These are phyloP conservation scores for Dysmachus trigonus DNA, from an alignment of 2,888 invertebrate genomes.

Conservation along the genomic window DNA sequence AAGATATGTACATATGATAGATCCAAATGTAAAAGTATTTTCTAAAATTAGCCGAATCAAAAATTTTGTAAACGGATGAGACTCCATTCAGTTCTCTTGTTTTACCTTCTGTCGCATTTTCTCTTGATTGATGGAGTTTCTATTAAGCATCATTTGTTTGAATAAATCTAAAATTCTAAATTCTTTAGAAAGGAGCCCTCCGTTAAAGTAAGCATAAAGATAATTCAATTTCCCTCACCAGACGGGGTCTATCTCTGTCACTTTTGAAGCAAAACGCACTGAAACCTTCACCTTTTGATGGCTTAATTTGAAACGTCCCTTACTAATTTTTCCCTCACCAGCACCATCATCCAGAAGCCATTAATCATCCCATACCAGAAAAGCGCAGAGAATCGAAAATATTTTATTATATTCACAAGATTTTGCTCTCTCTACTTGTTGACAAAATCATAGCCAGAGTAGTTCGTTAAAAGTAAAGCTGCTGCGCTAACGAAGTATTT, in stretches of 20 bases:
- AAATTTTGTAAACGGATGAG: background rate
- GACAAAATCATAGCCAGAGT: background rate
- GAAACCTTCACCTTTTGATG: background rate
- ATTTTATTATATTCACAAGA: background rate
- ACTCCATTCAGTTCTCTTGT: background rate
- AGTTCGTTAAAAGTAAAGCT: background rate
- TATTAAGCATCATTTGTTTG: background rate
- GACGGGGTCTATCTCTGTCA: background rate
- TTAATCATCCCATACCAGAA: background rate
- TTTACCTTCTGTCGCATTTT: background rate
- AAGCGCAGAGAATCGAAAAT: background rate
- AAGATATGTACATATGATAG: too few species aligned
- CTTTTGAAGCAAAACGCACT: background rate
- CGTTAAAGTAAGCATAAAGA: background rate
- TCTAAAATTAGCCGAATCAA: background rate
- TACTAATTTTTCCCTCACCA: background rate
- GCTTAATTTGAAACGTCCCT: background rate
- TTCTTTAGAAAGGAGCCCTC: background rate
- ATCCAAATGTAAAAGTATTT: background rate
- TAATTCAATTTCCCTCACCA: background rate
- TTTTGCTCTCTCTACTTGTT: background rate
- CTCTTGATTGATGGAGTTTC: background rate
- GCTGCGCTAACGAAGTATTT: background rate
- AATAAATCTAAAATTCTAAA: background rate
- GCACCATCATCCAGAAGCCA: background rate